phyloP scores from a whole-genome alignment of 2,113 vertebrate genomes.

The pig (Sus scrofa) region T2T-Sscrofa CM000823.6:25377501-25378000 shows the following conservation, averaged over 20 bases:
- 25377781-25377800: neutral
- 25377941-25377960: too few relatives aligned
- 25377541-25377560: slow-evolving; percentile 99
- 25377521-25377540: slow-evolving; percentile 99
- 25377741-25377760: neutral
- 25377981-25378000: too few relatives aligned
- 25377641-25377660: neutral
- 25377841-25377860: slow-evolving; percentile 45
- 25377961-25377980: too few relatives aligned
- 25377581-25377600: slow-evolving; percentile 92
- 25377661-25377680: neutral
- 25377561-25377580: slow-evolving; percentile 99
- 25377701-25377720: neutral
- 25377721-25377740: neutral
- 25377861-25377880: neutral
- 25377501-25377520: slow-evolving; percentile 99
- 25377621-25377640: neutral
- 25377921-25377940: neutral
- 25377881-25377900: neutral
- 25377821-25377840: neutral
- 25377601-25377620: neutral
- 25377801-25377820: slow-evolving; percentile 38
- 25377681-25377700: neutral
- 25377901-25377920: neutral
- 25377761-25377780: neutral